A percentile compares a stretch with the other conserved stretches of the same genome.
phyloP scores from a whole-genome alignment of 2,113 vertebrate species.

The Sporophila hypoxantha region DNA sequence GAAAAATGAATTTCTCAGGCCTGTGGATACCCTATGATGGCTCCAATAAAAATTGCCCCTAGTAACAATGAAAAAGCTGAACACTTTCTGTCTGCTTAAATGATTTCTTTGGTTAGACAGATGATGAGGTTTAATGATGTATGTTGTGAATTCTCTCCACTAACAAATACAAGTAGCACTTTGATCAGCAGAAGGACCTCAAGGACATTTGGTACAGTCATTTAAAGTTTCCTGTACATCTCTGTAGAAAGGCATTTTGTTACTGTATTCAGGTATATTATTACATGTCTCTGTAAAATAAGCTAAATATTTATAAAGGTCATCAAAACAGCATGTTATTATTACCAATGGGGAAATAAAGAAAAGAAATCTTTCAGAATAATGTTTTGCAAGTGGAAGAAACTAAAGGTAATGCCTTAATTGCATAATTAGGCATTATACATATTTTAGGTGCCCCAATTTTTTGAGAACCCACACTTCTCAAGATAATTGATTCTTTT shows the following conservation, averaged over 20 bases:
- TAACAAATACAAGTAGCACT: conserved; percentile 54
- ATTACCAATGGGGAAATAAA: not conserved
- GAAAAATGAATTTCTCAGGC: conserved; percentile 67
- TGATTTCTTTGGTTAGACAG: conserved; percentile 57
- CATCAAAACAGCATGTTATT: not conserved
- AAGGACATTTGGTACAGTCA: conserved; percentile 70
- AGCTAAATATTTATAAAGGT: not conserved
- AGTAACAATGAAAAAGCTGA: conserved; percentile 55
- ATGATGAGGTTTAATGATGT: conserved; percentile 73
- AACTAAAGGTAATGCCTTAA: not conserved
- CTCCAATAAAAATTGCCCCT: conserved; percentile 71
- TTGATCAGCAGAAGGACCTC: conserved; percentile 64
- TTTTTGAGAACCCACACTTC: not conserved
- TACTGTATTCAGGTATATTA: not conserved
- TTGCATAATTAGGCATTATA: not conserved
- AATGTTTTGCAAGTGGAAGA: not conserved
- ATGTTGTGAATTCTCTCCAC: conserved; percentile 61
- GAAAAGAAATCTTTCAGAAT: not conserved
- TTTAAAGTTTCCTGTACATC: not conserved
- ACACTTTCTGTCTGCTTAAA: conserved; percentile 67
- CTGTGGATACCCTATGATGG: conserved; percentile 61
- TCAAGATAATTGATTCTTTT: not conserved
- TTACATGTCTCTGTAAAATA: not conserved
- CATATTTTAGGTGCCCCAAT: not conserved
- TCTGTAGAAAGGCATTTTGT: not conserved